A percentile compares a stretch with the other conserved stretches of the same genome.
phyloP scores from a whole-genome alignment of 1,140 invertebrate genomes.

The Drosophila tropicalis region DNA sequence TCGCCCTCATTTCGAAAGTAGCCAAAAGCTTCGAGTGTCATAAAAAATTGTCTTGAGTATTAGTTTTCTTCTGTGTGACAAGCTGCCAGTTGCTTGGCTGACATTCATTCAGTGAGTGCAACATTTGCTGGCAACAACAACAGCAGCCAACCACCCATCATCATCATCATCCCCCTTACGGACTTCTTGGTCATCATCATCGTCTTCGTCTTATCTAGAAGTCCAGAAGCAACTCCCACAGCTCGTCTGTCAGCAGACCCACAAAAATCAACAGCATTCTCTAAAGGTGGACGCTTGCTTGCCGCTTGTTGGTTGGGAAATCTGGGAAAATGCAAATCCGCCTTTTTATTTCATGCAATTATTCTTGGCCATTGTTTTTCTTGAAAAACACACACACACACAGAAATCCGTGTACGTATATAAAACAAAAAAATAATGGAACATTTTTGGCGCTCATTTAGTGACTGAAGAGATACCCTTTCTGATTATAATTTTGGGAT shows the following conservation, averaged over 20 bases:
- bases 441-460: background rate
- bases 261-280: slow-evolving; percentile 72
- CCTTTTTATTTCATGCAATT: slow-evolving; percentile 80
- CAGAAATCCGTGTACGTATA: slow-evolving; percentile 30
- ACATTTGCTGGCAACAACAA: slow-evolving; percentile 15
- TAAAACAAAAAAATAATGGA: slow-evolving; percentile 20
- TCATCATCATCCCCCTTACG: slow-evolving; percentile 34
- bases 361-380: slow-evolving; percentile 72
- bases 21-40: slow-evolving; percentile 44
- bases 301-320: slow-evolving; percentile 37
- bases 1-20: background rate
- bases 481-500: no score
- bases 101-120: slow-evolving; percentile 70
- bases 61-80: slow-evolving; percentile 72
- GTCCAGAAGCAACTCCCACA: slow-evolving; percentile 50
- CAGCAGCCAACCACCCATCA: background rate
- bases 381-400: slow-evolving; percentile 15
- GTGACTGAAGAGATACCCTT: background rate
- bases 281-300: slow-evolving; percentile 51
- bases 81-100: slow-evolving; percentile 43
- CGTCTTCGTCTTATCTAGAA: slow-evolving; percentile 40
- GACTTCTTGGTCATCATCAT: background rate
- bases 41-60: slow-evolving; percentile 77
- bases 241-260: slow-evolving; percentile 65
- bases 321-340: slow-evolving; percentile 79